phyloP scores from a whole-genome alignment of 2,888 invertebrate genomes.

The Mechanitis mazaeus region DNA sequence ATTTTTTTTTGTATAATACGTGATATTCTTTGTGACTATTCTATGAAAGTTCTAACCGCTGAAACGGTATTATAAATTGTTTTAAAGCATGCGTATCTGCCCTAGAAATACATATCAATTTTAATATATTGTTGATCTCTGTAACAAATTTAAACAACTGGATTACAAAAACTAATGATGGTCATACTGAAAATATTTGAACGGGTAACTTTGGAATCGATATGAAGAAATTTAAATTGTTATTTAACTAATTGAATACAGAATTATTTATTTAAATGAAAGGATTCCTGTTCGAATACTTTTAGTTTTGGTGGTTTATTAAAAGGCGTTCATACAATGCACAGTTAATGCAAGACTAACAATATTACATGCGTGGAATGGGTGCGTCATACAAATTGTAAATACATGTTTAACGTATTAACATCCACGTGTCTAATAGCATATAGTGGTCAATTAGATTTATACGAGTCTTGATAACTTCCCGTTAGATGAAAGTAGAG shows the following conservation, averaged over 20 bases:
- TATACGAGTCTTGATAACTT: slow-evolving; percentile 58
- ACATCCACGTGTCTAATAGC: slow-evolving; percentile 69
- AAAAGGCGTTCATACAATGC: slow-evolving; percentile 33
- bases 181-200: slow-evolving; percentile 39
- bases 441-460: slow-evolving; percentile 72
- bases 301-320: neutral
- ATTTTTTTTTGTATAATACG: slow-evolving; percentile 25
- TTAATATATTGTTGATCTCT: slow-evolving; percentile 59
- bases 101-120: slow-evolving; percentile 63
- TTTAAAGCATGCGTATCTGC: slow-evolving; percentile 38
- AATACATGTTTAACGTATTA: slow-evolving; percentile 70
- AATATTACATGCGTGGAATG: slow-evolving; percentile 64
- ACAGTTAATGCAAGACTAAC: slow-evolving; percentile 60
- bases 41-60: slow-evolving; percentile 17
- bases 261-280: slow-evolving; percentile 14
- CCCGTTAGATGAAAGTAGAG: slow-evolving; percentile 63
- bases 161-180: slow-evolving; percentile 36
- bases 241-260: slow-evolving; percentile 14
- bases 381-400: slow-evolving; percentile 70
- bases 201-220: slow-evolving; percentile 22
- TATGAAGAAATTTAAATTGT: slow-evolving; percentile 20
- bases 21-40: slow-evolving; percentile 31
- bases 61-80: slow-evolving; percentile 23
- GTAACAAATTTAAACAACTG: slow-evolving; percentile 31
- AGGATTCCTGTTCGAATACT: slow-evolving; percentile 19